These are phyloP conservation scores for Heteromormyrus szaboi DNA, from an alignment of 2,797 vertebrate genomes.

Conservation along the genomic window DNA sequence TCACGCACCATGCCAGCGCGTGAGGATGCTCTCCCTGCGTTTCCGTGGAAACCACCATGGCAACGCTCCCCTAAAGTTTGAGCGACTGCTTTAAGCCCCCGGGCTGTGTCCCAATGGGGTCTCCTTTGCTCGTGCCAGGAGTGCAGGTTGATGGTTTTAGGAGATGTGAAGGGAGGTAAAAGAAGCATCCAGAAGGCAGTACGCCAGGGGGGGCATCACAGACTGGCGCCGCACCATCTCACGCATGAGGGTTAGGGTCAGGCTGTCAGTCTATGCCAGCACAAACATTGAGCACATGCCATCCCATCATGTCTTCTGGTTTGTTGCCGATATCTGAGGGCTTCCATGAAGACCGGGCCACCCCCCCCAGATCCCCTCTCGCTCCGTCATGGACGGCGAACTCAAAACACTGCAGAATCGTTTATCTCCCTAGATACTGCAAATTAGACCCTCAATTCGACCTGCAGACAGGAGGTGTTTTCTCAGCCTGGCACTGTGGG, in stretches of 20 bases:
- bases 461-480: neutral
- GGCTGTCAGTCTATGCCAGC: neutral
- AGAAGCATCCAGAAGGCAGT: neutral
- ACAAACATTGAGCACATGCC: neutral
- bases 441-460: neutral
- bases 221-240: neutral
- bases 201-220: neutral
- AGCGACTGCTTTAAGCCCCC: neutral
- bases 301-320: neutral
- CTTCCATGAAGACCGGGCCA: neutral
- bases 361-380: neutral
- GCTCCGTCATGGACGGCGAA: neutral
- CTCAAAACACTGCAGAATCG: neutral
- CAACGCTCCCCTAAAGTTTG: neutral
- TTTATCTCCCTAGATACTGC: neutral
- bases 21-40: neutral
- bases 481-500: too few relatives aligned
- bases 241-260: neutral
- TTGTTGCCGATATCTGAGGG: neutral
- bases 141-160: slow-evolving; percentile 11
- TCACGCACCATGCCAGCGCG: neutral
- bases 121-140: neutral
- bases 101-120: neutral
- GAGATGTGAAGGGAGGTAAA: neutral
- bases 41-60: neutral